Conservation (phyloP, 2,113 vertebrate species). For the Thymallus thymallus region DNA sequence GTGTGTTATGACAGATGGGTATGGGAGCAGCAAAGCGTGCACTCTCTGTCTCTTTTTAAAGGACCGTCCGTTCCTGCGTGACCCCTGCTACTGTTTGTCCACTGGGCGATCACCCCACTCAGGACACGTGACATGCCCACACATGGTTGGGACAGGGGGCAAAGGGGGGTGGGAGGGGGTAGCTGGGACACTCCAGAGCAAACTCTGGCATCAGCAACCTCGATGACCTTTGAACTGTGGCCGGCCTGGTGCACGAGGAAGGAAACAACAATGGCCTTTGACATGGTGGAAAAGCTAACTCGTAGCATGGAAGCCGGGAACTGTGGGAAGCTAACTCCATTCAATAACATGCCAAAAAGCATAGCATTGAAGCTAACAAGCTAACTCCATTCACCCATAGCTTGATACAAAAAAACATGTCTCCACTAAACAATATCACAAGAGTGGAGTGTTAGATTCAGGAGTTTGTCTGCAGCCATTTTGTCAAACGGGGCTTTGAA, state of each 20-base stretch:
- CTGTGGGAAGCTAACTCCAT: no score
- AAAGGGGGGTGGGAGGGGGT: background rate
- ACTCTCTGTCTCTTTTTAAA: conserved; percentile 35
- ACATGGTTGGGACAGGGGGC: background rate
- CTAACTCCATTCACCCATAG: no score
- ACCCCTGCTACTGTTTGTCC: conserved; percentile 41
- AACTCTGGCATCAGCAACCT: conserved; percentile 63
- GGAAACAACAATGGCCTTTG: conserved; percentile 37
- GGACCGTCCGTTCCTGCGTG: conserved; percentile 25
- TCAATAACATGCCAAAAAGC: no score
- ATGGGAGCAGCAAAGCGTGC: background rate
- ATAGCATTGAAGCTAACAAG: no score
- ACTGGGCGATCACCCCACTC: conserved; percentile 50
- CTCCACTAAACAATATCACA: no score
- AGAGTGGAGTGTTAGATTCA: no score
- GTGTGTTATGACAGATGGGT: conserved; percentile 1
- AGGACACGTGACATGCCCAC: conserved; percentile 44
- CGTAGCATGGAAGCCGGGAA: background rate
- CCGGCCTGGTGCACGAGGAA: background rate
- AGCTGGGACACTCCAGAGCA: conserved; percentile 20
- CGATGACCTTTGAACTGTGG: conserved; percentile 55
- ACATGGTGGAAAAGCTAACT: conserved; percentile 10
- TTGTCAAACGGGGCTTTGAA: background rate
- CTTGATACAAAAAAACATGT: no score
- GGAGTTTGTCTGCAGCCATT: background rate